Evolutionary conservation across 2,797 vertebrate genomes (phyloP).

Genomic region (Leuciscus waleckii): DNA sequence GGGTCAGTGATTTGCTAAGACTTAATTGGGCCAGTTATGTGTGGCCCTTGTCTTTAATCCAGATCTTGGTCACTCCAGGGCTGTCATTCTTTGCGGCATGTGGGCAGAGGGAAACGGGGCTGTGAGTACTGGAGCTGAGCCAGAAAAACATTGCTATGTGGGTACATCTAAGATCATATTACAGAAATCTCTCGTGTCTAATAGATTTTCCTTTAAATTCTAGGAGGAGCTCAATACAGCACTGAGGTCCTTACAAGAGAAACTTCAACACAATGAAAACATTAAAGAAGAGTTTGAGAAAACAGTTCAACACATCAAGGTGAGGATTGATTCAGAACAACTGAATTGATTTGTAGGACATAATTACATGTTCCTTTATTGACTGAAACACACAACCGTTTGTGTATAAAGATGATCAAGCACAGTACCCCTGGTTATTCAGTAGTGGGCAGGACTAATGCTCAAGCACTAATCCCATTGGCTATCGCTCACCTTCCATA

Average conservation of each 20-base stretch:
- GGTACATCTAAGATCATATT: too few species aligned
- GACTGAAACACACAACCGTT: neutral
- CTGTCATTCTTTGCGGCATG: neutral
- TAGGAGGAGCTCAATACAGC: neutral
- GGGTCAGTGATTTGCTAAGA: neutral
- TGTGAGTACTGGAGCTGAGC: too few species aligned
- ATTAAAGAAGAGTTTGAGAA: neutral
- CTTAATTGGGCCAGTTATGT: neutral
- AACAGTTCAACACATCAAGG: neutral
- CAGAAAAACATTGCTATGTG: too few species aligned
- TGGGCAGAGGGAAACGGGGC: neutral
- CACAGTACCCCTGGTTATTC: neutral
- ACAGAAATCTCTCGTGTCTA: too few species aligned
- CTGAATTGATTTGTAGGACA: neutral
- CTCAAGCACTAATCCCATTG: too few species aligned
- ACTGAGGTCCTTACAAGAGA: neutral
- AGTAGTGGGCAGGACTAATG: too few species aligned
- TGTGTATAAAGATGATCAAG: too few species aligned
- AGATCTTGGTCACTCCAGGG: neutral
- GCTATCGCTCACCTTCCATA: too few species aligned
- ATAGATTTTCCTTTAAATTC: neutral
- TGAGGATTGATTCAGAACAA: neutral
- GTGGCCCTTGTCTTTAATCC: too few species aligned
- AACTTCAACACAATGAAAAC: neutral
- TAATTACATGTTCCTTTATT: neutral